Evolutionary conservation across 23 tunicate genomes (phyloP), one percentile per base, ranked within the genome.

Genomic region (Styela plicata): DNA sequence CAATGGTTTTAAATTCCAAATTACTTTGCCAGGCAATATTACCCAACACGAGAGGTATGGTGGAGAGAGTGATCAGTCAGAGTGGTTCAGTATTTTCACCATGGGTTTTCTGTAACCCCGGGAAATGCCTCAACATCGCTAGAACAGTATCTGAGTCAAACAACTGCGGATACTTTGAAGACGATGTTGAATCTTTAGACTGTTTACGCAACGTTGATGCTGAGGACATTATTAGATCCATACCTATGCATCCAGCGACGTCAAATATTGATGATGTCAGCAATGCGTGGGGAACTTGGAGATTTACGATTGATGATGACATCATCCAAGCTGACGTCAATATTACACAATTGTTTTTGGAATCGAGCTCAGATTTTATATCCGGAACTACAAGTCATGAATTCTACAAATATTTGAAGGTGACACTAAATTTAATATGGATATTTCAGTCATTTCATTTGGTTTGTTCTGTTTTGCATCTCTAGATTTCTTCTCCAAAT

Each of bases 221-320:
- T 3, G 7, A 71, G 3, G 7, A 71, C 7, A 71, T 71, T 5
- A 16, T 71, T 7, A 13, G 3, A 30, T 31, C 77, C 2, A 71
- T 34, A 7, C 77, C 77, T 7, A 18, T 71, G 36, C 26, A 71
- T 3, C 77, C 77, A 28, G 17, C 29, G 24, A 34, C 35, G 5
- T 34, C 77, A 32, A 71, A 71, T 17, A 19, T 20, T 30, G 77
- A 32, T 71, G 77, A 71, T 7, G 29, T 71, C 36, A 71, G 77
- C 77, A 71, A 71, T 32, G 77, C 77, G 36, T 71, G 77, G 77
- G 77, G 77, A 27, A 71, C 77, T 21, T 71, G 77, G 77, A 33
- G 77, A 34, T 71, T 71, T 71, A 30, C 35, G 5, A 71, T 27
- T 27, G 77, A 71, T 30, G 77, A 34, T 32, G 77, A 30, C 36